Conservation (phyloP, 2,888 invertebrate genomes). For the Plutella xylostella region DNA sequence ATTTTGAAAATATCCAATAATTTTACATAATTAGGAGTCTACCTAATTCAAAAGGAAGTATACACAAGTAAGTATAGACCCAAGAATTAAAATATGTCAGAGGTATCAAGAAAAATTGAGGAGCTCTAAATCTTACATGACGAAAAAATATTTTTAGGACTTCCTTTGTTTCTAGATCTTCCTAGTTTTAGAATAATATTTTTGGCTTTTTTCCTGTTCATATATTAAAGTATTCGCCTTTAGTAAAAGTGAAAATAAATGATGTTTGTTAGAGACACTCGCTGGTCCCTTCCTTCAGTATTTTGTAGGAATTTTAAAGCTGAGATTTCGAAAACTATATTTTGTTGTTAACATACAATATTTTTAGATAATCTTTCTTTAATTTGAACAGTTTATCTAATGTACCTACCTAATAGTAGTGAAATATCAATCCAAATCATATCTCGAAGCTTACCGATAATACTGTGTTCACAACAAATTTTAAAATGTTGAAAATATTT, state of each 20-base stretch:
- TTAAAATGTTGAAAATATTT: conserved; percentile 4
- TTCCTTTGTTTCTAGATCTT: too few species aligned
- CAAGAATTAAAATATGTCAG: too few species aligned
- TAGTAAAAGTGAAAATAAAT: not conserved
- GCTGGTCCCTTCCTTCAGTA: not conserved
- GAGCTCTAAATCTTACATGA: too few species aligned
- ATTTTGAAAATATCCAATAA: not conserved
- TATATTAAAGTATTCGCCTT: not conserved
- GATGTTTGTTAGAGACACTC: not conserved
- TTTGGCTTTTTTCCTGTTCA: not conserved
- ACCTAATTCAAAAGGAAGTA: too few species aligned
- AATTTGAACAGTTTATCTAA: conserved; percentile 35
- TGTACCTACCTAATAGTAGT: conserved; percentile 38
- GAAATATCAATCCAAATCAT: conserved; percentile 14
- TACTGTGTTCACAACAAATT: conserved; percentile 9
- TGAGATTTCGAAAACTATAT: not conserved
- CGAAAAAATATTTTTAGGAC: too few species aligned
- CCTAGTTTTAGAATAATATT: not conserved
- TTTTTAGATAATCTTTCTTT: conserved; percentile 67
- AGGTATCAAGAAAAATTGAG: too few species aligned
- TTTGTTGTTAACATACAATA: conserved; percentile 33
- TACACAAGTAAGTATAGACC: too few species aligned
- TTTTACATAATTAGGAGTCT: not conserved
- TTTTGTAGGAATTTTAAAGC: not conserved
- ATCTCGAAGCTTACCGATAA: conserved; percentile 28